A percentile compares a stretch with the other conserved stretches of the same genome.
These are phyloP conservation scores for Pycnomerus fuliginosus DNA, from an alignment of 2,888 invertebrate species.

Conservation along the genomic window DNA sequence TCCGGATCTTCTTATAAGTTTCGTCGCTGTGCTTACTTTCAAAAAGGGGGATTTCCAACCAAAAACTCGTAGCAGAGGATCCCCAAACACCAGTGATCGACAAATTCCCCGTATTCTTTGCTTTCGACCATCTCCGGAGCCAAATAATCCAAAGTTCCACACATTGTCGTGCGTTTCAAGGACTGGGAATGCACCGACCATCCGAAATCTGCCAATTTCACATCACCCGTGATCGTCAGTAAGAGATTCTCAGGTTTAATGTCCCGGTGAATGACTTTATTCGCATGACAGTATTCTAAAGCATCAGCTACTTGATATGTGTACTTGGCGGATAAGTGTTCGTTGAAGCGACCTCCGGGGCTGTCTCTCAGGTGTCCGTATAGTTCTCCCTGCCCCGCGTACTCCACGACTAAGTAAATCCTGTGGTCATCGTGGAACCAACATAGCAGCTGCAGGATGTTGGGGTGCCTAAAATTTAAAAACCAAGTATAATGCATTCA, in stretches of 20 bases:
- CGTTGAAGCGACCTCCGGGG: slow-evolving; percentile 65
- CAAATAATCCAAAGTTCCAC: slow-evolving; percentile 93
- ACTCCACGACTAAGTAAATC: slow-evolving; percentile 87
- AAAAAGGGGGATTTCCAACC: slow-evolving; percentile 90
- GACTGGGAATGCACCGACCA: slow-evolving; percentile 94
- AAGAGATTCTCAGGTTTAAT: slow-evolving; percentile 92
- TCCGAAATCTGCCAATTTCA: slow-evolving; percentile 91
- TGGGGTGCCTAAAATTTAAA: slow-evolving; percentile 82
- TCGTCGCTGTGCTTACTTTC: slow-evolving; percentile 70
- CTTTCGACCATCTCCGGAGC: slow-evolving; percentile 96
- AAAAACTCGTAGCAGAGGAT: slow-evolving; percentile 91
- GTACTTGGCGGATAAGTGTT: slow-evolving; percentile 70
- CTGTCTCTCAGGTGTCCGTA: slow-evolving; percentile 73
- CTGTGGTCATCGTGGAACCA: slow-evolving; percentile 87
- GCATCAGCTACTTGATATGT: slow-evolving; percentile 90
- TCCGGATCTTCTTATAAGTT: slow-evolving; percentile 71
- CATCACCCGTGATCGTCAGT: slow-evolving; percentile 71
- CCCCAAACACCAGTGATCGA: slow-evolving; percentile 93
- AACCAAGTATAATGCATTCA: too few relatives aligned
- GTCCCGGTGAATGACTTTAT: slow-evolving; percentile 88
- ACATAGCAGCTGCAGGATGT: slow-evolving; percentile 79
- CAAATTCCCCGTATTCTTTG: slow-evolving; percentile 75
- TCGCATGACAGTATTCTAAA: slow-evolving; percentile 81
- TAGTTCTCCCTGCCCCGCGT: slow-evolving; percentile 82
- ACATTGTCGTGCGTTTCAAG: slow-evolving; percentile 81